These are phyloP conservation scores for Pholis gunnellus DNA, from an alignment of 2,113 vertebrate genomes.

Conservation along the genomic window DNA sequence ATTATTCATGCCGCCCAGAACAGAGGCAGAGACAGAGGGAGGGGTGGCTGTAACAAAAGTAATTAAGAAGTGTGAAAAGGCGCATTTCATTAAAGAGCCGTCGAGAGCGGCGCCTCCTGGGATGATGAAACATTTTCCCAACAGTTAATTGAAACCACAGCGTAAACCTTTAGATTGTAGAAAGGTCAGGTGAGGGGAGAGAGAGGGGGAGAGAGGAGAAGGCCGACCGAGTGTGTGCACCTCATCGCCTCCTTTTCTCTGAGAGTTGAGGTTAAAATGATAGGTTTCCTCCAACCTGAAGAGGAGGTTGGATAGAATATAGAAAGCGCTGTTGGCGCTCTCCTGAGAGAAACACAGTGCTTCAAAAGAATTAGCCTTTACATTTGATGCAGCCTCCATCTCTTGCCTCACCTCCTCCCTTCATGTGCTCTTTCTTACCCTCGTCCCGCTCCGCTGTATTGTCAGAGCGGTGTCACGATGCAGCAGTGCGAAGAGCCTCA, in stretches of 20 bases:
- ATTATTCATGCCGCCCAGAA: conserved; percentile 34
- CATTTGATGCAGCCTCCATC: conserved; percentile 18
- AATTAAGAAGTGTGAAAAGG: conserved; percentile 69
- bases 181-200: conserved; percentile 43
- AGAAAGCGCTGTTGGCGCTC: background rate
- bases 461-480: conserved; percentile 21
- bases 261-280: background rate
- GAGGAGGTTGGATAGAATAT: conserved; percentile 5
- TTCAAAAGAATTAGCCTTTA: conserved; percentile 45
- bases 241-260: background rate
- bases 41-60: conserved; percentile 53
- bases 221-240: background rate
- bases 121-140: conserved; percentile 50
- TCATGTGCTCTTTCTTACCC: background rate
- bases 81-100: conserved; percentile 51
- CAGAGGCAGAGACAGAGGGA: conserved; percentile 15
- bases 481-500: conserved; percentile 4
- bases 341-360: conserved; percentile 14
- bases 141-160: conserved; percentile 56
- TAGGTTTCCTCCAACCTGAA: background rate
- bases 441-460: conserved; percentile 6
- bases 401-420: conserved; percentile 1
- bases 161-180: conserved; percentile 51
- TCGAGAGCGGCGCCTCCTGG: conserved; percentile 23
- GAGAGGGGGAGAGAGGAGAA: background rate